Evolutionary conservation across 2,797 vertebrate species (phyloP).

Genomic region (Balearica regulorum): DNA sequence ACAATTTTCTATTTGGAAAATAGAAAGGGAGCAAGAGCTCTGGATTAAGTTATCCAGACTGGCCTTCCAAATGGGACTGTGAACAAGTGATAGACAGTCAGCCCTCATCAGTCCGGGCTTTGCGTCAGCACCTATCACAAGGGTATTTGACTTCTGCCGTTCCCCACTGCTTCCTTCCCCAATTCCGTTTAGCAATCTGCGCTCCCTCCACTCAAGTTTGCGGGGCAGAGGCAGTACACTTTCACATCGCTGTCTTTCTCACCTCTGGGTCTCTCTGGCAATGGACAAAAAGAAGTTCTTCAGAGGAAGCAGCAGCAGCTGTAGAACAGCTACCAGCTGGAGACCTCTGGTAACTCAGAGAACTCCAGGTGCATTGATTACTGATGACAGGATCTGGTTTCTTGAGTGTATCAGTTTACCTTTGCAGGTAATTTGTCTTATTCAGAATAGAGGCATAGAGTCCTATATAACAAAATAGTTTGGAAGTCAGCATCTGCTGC

Average conservation of each 20-base stretch:
- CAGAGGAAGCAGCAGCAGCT: not conserved
- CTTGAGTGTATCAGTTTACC: not conserved
- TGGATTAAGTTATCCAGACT: not conserved
- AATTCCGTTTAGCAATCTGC: not conserved
- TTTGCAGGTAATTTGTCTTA: not conserved
- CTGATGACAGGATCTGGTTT: not conserved
- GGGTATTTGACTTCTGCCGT: not conserved
- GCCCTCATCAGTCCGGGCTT: rapidly evolving
- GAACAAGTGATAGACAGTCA: not conserved
- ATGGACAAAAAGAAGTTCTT: not conserved
- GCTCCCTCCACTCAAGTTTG: rapidly evolving
- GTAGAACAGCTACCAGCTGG: not conserved
- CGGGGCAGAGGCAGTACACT: not conserved
- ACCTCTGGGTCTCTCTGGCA: not conserved
- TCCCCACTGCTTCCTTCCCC: not conserved
- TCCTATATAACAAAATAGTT: not conserved
- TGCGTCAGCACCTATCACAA: not conserved
- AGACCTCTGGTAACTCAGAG: not conserved
- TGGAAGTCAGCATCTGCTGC: not conserved
- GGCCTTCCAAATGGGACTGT: not conserved
- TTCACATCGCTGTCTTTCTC: not conserved
- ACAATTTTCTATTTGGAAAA: not conserved
- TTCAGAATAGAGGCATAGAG: not conserved
- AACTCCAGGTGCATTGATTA: not conserved
- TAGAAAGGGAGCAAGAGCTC: not conserved